A percentile compares a stretch with the other conserved stretches of the same genome.
These are phyloP conservation scores for Drosophila prolongata DNA, from an alignment of 2,888 invertebrate genomes.

Conservation along the genomic window DNA sequence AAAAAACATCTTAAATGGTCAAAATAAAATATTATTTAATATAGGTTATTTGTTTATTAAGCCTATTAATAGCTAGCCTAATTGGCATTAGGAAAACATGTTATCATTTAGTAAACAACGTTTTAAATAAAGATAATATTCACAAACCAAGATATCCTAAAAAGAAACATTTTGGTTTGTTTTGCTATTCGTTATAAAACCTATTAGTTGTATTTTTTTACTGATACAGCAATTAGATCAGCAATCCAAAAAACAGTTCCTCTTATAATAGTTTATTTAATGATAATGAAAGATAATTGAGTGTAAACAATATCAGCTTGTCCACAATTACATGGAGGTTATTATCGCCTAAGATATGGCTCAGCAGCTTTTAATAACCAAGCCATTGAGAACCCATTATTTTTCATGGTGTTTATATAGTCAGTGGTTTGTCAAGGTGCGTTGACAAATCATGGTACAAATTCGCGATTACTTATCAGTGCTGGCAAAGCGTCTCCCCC, in stretches of 20 bases:
- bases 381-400: conserved; percentile 3
- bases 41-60: no score
- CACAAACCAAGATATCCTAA: no score
- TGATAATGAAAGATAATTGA: not conserved
- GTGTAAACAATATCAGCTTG: conserved; percentile 6
- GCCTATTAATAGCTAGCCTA: no score
- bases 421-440: conserved; percentile 6
- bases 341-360: conserved; percentile 1
- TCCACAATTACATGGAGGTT: not conserved
- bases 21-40: no score
- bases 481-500: conserved; percentile 26
- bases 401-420: conserved; percentile 15
- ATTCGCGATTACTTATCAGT: conserved; percentile 49
- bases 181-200: not conserved
- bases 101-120: no score
- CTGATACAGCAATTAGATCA: not conserved
- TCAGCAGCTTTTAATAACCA: conserved; percentile 3
- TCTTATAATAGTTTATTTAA: not conserved
- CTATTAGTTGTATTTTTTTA: not conserved
- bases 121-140: no score
- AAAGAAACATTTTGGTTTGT: no score
- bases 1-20: no score
- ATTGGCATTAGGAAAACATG: no score
- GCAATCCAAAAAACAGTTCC: not conserved
- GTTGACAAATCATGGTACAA: conserved; percentile 17